phyloP scores from a whole-genome alignment of 2,797 vertebrate genomes.

The Xenops minutus region DNA sequence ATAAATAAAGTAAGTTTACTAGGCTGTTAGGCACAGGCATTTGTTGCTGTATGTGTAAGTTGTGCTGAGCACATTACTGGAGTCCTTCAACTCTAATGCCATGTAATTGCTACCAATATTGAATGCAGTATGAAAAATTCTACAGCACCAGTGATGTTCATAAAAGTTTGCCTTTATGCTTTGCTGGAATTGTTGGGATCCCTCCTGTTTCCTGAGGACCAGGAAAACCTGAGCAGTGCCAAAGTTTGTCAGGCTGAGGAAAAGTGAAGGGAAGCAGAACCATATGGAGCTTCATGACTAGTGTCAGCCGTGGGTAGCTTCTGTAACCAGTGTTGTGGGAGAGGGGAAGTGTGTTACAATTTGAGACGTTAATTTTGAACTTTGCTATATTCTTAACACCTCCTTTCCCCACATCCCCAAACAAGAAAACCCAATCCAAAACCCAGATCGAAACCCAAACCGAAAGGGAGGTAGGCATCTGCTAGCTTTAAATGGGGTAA shows the following conservation, averaged over 20 bases:
- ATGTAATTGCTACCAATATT: background rate
- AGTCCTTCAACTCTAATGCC: background rate
- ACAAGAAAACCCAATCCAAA: background rate
- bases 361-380: conserved; percentile 16
- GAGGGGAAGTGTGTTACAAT: background rate
- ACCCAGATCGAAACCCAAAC: background rate
- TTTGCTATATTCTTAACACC: background rate
- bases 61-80: background rate
- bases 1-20: background rate
- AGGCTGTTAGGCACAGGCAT: background rate
- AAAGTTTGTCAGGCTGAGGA: conserved; percentile 23
- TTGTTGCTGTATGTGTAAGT: background rate
- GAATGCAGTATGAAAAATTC: background rate
- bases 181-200: conserved; percentile 8
- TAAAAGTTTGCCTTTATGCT: background rate
- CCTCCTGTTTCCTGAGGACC: background rate
- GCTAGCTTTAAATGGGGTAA: background rate
- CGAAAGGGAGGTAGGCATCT: background rate
- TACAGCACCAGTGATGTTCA: background rate
- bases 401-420: background rate
- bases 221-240: conserved; percentile 21
- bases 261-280: conserved; percentile 37
- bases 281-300: conserved; percentile 25
- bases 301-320: conserved; percentile 39
- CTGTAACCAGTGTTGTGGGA: conserved; percentile 19